Evolutionary conservation across 2,113 vertebrate genomes (phyloP).

Genomic region (Prionailurus viverrinus): DNA sequence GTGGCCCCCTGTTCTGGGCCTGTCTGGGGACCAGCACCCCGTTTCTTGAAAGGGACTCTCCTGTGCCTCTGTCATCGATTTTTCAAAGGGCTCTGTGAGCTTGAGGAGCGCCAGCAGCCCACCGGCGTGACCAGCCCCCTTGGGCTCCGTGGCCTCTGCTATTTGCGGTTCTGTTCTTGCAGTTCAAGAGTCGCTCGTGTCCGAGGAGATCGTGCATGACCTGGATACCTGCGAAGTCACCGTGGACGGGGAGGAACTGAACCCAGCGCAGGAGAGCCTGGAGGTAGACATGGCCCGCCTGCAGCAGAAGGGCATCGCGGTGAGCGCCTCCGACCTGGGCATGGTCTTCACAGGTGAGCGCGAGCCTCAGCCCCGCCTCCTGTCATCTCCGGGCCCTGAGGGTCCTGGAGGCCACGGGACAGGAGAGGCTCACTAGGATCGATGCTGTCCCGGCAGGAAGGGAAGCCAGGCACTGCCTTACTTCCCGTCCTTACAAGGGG

Average conservation of each 20-base stretch:
- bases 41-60: background rate
- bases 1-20: accelerated
- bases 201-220: constrained; percentile 99
- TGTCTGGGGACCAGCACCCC: background rate
- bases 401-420: background rate
- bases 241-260: constrained; percentile 94
- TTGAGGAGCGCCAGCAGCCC: accelerated
- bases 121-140: accelerated
- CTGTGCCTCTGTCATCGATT: accelerated
- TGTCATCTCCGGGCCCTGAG: background rate
- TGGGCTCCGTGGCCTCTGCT: background rate
- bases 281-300: constrained; percentile 93
- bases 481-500: background rate
- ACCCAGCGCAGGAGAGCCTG: constrained; percentile 95
- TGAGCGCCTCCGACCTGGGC: constrained; percentile 94
- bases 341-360: constrained; percentile 93
- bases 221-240: constrained; percentile 96
- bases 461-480: accelerated
- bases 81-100: background rate
- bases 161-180: background rate
- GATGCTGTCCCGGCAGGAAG: background rate
- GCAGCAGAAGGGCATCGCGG: constrained; percentile 94
- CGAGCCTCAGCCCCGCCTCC: background rate
- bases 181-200: constrained; percentile 99
- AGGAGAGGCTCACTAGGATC: background rate